These are phyloP conservation scores for Eulemur albifrons DNA, from an alignment of 2,797 vertebrate genomes.

Conservation along the genomic window DNA sequence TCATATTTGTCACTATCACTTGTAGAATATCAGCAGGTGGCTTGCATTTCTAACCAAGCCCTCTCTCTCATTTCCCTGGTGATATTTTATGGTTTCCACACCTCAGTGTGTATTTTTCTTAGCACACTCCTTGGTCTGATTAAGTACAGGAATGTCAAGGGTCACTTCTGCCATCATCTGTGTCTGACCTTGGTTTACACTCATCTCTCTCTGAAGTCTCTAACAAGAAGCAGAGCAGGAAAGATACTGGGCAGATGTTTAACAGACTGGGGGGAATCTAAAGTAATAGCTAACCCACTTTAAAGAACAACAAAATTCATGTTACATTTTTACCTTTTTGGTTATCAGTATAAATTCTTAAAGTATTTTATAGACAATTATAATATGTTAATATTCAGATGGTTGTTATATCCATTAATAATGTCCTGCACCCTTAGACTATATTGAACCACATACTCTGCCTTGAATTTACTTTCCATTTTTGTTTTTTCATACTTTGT, in stretches of 20 bases:
- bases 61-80: slow-evolving; percentile 54
- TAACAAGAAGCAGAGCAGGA: slow-evolving; percentile 65
- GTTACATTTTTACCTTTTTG: not conserved
- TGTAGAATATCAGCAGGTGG: slow-evolving; percentile 30
- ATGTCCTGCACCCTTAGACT: not conserved
- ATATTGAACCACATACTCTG: not conserved
- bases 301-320: slow-evolving; percentile 18
- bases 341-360: not conserved
- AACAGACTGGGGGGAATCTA: not conserved
- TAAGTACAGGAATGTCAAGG: slow-evolving; percentile 69
- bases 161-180: slow-evolving; percentile 50
- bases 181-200: slow-evolving; percentile 55
- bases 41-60: slow-evolving; percentile 48
- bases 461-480: not conserved
- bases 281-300: not conserved
- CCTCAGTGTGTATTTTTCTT: slow-evolving; percentile 71
- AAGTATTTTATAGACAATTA: not conserved
- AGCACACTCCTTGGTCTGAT: slow-evolving; percentile 67
- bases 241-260: slow-evolving; percentile 5
- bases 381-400: not conserved
- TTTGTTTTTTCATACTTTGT: not conserved
- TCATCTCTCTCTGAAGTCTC: slow-evolving; percentile 49
- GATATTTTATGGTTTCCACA: slow-evolving; percentile 70
- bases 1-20: not conserved
- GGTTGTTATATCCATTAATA: not conserved